phyloP scores from a whole-genome alignment of 2,113 vertebrate genomes.

The Microtus oregoni region DNA sequence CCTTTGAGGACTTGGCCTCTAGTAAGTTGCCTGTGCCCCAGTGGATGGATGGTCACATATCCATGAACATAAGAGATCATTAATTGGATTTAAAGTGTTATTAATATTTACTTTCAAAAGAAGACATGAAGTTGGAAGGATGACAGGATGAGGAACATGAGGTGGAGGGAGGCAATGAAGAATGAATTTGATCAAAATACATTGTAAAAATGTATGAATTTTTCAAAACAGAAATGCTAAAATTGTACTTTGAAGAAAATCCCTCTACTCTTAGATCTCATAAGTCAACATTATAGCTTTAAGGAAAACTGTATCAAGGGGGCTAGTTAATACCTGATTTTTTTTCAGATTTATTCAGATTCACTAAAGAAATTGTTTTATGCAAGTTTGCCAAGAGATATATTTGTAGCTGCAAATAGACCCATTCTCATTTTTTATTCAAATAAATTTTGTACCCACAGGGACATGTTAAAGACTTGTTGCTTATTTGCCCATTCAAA shows the following conservation, averaged over 20 bases:
- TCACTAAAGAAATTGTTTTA: constrained; percentile 4
- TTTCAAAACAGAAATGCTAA: background rate
- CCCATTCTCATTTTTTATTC: constrained; percentile 35
- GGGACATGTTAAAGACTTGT: background rate
- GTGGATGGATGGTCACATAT: no score
- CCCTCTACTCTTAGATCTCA: background rate
- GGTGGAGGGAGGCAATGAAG: background rate
- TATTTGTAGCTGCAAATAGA: constrained; percentile 25
- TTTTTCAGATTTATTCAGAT: background rate
- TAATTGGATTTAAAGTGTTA: background rate
- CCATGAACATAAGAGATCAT: background rate
- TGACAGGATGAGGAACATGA: background rate
- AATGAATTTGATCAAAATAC: background rate
- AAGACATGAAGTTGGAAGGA: background rate
- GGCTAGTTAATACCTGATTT: background rate
- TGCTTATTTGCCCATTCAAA: constrained; percentile 5
- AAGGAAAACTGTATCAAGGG: constrained; percentile 8
- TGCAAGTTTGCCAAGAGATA: constrained; percentile 11
- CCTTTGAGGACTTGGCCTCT: background rate
- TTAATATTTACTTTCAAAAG: background rate
- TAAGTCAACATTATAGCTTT: constrained; percentile 10
- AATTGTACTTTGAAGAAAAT: background rate
- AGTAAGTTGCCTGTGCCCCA: background rate
- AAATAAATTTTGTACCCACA: constrained; percentile 19
- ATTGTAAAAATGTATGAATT: background rate